Evolutionary conservation across 2,888 invertebrate genomes (phyloP), one percentile per base, ranked within the genome.

Genomic region (Pyrrhia umbra): DNA sequence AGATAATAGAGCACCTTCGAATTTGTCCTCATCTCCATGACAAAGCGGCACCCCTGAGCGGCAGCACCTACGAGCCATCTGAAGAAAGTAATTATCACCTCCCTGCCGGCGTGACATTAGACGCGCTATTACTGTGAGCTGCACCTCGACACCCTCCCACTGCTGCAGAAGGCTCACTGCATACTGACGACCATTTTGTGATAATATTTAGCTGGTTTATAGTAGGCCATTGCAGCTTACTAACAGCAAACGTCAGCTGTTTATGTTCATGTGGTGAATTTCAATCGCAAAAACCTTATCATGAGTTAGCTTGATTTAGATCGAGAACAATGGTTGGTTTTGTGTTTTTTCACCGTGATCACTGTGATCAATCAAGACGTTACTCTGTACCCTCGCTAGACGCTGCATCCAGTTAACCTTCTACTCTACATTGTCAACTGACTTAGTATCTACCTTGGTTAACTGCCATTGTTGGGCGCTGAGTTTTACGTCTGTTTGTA

Each of bases 81-180:
- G 85, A 87, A 86, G 88, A 85, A 89, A 88, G 88, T 87, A 89
- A 88, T 89, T 88, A 89, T 82, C 83, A 81, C 69, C 70, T 83
- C 82, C 83, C 78, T 74, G 73, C 77, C 39, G 27, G 43, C 67
- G 2, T 37, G 46, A 54, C 61, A 77, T 80, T 78, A 81, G 71
- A 76, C 42, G 46, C 58, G 55, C 49, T 55, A 80, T 77, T 68
- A 74, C 75, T 66, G 50, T 75, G 69, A 8, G 23, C 65, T 45
- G 61, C 60, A 66, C 60, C 68, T 74, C 56, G 43, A 16, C 43
- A 55, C 1, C 34, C 6, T 0, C 10, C 2, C n/a, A 3, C 6
- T 0, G 18, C 1, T 13, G 2, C 37, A 65, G 65, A 75, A 73
- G 59, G 49, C 8, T 37, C 63, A 65, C 23, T 50, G 9, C n/a